Percentiles rank a stretch among this genome's conserved stretches.
These are phyloP conservation scores for Schlechtendalia chinensis DNA, from an alignment of 1,140 invertebrate species.

Conservation along the genomic window DNA sequence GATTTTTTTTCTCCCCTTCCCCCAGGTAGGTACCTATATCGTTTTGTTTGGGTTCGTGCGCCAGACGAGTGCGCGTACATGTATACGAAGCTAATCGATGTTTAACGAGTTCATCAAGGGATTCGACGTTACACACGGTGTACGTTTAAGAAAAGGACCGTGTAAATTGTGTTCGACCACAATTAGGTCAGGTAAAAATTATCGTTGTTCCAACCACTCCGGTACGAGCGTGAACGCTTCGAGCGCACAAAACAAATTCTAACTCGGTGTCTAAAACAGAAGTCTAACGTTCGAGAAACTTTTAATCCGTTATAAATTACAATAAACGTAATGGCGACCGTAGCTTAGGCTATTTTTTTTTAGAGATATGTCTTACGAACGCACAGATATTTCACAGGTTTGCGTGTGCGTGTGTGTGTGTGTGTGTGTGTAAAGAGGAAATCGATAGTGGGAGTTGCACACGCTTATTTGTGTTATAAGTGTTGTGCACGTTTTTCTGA, in stretches of 20 bases:
- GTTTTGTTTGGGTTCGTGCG: constrained; percentile 41
- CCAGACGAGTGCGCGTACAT: constrained; percentile 24
- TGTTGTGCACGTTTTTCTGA: background rate
- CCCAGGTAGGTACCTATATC: background rate
- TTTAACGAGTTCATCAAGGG: constrained; percentile 47
- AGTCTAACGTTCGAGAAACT: background rate
- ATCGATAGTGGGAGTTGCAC: background rate
- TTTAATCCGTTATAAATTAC: background rate
- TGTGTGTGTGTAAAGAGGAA: background rate
- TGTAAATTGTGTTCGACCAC: constrained; percentile 23
- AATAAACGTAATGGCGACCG: background rate
- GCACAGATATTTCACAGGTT: too few species aligned
- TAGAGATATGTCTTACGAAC: background rate
- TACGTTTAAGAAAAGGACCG: constrained; percentile 1
- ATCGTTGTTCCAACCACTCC: background rate
- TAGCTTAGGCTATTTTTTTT: background rate
- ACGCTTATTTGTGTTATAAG: background rate
- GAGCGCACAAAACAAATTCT: background rate
- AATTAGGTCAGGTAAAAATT: constrained; percentile 30
- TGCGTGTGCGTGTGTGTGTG: too few species aligned
- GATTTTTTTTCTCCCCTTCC: constrained; percentile 37
- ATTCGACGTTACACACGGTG: constrained; percentile 26
- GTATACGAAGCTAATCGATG: constrained; percentile 34
- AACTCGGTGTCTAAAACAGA: background rate
- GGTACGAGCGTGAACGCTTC: background rate